Base-by-base conservation (phyloP, 1,140 invertebrate genomes). In the Nasonia giraulti region DNA sequence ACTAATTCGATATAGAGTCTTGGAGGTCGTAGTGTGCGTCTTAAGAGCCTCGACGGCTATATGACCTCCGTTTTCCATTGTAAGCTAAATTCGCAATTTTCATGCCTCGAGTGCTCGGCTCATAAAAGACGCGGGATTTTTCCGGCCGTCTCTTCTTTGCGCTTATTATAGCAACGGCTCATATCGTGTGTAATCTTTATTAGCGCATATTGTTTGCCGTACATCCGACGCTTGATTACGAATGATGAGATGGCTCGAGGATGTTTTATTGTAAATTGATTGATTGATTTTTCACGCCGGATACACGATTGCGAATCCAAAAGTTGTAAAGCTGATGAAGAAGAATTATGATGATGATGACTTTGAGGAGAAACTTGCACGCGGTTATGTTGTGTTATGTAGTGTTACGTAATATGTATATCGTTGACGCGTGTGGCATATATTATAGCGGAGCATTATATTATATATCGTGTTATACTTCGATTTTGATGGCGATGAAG, bases 401-500 rank as follows among this genome's bases (percentile, higher is more conserved):
- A 79, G 44, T 73, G 77, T 84, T 79, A 55, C 31, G 20, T 84
- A 79, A 78, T 78, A 83, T 2, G 37, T 83, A 83, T 47, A 83
- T 78, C 82, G 75, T 78, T 71, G 66, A 83, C 62, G 75, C 75
- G 75, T 83, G 76, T 76, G 27, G 17, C 50, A 44, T 82, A 83
- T 78, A 82, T 75, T 71, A 78, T 55, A 83, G 27, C 40, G 75
- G 7, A 78, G 44, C 75, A 83, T 77, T 78, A 83, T 78, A 79
- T 79, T 79, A 84, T 73, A 79, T 79, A 84, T 73, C 31, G 71
- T 82, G 81, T 82, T 76, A 27, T 27, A 76, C 47, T 82, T 82
- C 71, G 73, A 75, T 82, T 82, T 75, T 44, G 55, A 76, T 44
- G 81, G 73, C 33, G 50, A 75, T 71, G 10, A 71, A 84, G 55